These are phyloP conservation scores for Oceanodroma tethys DNA, from an alignment of 2,113 vertebrate genomes.

Conservation along the genomic window DNA sequence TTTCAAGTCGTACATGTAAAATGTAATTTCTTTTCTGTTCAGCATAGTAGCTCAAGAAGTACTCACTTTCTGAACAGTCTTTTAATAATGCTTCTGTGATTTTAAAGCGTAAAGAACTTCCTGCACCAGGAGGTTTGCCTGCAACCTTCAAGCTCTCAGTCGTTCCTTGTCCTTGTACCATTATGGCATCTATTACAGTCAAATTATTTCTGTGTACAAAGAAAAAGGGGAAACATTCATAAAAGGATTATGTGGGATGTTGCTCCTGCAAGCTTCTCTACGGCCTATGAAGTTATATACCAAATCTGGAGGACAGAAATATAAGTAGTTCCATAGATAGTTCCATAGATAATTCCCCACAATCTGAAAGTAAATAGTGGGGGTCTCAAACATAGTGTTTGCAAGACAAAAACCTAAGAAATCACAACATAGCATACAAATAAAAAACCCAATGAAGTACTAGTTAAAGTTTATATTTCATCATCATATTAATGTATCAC, in stretches of 20 bases:
- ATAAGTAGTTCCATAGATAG: neutral
- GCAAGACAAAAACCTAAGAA: neutral
- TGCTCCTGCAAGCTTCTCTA: neutral
- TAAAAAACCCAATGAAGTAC: neutral
- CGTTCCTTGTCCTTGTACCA: conserved; percentile 90
- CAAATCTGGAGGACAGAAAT: neutral
- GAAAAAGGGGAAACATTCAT: neutral
- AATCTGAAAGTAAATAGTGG: neutral
- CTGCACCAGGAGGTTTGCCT: conserved; percentile 87
- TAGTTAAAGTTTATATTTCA: neutral
- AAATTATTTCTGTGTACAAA: conserved; percentile 88
- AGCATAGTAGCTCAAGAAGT: neutral
- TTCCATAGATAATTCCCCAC: neutral
- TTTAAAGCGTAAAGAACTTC: conserved; percentile 94
- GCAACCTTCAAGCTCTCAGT: conserved; percentile 89
- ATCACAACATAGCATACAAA: neutral
- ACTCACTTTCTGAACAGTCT: conserved; percentile 96
- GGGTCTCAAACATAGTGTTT: neutral
- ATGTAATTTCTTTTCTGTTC: neutral
- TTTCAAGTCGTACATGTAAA: neutral
- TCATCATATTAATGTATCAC: neutral
- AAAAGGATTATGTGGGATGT: neutral
- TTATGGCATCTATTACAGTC: conserved; percentile 89
- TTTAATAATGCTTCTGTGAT: conserved; percentile 93
- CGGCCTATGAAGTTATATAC: neutral